These are phyloP conservation scores for Felis catus DNA, from an alignment of 2,113 vertebrate genomes.

Conservation along the genomic window DNA sequence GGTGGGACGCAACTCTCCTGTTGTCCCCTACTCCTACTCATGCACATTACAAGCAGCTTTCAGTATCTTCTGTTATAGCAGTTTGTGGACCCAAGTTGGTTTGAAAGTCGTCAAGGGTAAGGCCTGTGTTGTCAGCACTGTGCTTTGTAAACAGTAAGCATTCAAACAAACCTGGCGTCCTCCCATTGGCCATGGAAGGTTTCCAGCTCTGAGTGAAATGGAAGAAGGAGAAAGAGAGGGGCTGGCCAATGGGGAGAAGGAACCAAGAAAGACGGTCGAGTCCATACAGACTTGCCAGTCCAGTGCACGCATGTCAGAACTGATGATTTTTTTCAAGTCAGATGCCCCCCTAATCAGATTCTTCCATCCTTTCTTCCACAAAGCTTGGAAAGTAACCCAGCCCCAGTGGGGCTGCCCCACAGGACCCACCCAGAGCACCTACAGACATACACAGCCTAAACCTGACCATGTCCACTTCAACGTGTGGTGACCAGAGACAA, in stretches of 20 bases:
- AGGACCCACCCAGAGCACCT: neutral
- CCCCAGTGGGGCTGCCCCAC: neutral
- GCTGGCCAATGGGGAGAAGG: neutral
- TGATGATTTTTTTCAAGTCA: neutral
- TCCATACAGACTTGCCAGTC: neutral
- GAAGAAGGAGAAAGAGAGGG: neutral
- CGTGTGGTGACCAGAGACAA: neutral
- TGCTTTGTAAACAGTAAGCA: neutral
- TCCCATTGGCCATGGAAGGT: neutral
- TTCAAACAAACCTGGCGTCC: neutral
- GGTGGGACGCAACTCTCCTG: neutral
- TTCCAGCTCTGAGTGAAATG: neutral
- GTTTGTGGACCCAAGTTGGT: neutral
- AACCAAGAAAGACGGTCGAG: neutral
- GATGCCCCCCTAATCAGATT: neutral
- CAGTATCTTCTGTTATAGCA: neutral
- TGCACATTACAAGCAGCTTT: neutral
- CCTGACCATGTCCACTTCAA: neutral
- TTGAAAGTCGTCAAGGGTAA: neutral
- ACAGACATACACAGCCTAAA: neutral
- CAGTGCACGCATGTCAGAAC: neutral
- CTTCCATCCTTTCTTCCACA: neutral
- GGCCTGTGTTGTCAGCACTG: neutral
- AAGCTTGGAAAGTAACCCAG: neutral
- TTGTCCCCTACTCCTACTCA: neutral